Base-by-base conservation (phyloP, 2,888 invertebrate genomes). In the Theretra japonica region DNA sequence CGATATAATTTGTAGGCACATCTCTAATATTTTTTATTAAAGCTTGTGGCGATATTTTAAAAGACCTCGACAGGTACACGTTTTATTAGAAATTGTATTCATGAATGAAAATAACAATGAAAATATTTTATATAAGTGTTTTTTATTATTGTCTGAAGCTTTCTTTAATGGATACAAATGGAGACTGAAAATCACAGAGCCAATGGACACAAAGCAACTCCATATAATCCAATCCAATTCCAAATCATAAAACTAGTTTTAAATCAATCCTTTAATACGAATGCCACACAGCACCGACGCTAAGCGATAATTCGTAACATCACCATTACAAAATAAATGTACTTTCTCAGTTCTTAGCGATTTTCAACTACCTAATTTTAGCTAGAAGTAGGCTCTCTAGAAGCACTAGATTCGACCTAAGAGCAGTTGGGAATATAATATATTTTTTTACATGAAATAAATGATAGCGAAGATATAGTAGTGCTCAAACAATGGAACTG, bases 331-430 rank as follows among this genome's bases (percentile, higher is more conserved):
- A 21, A 33, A 41, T 62, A 62, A 62, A 33, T 62, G 41, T 62
- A 62, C 62, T 41, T 62, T 41, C 33, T 62, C 62, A 62, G 58
- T 25, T 58, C 25, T 58, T 58, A 58, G 62, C 62, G 21, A 62
- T 33, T 8, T 28, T 62, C 41, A 21, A 41, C 62, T 62, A 62
- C 41, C 25, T 58, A 58, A 58, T 58, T 62, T 62, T 41, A 62
- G 21, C 41, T 41, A 53, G 17, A 62, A 41, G 21, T 62, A 33
- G 30, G 21, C 30, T 62, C n/a, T 62, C n/a, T 62, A 21, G 11
- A 41, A 41, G 62, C 41, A 5, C 41, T 62, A 62, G 41, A 62
- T 62, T 62, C 33, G 11, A 62, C 30, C 21, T 41, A 62, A 15
- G 15, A 62, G 21, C 33, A 19, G 62, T 41, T 19, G 19, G 15